phyloP scores from a whole-genome alignment of 2,888 invertebrate genomes.

The Tridacna gigas region DNA sequence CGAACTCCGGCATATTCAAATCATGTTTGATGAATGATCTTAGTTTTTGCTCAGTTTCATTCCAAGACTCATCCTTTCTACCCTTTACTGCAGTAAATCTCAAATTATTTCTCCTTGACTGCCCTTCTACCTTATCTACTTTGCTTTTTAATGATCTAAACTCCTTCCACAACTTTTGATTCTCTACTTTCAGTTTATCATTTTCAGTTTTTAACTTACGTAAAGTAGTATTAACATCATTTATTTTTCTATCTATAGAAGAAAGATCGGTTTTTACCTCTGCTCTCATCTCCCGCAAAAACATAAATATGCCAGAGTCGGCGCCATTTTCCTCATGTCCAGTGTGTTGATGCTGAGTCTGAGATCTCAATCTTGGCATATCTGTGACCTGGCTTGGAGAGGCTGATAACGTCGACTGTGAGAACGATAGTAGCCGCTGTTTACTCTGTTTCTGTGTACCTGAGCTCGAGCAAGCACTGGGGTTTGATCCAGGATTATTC shows the following conservation, averaged over 20 bases:
- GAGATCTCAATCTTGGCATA: neutral
- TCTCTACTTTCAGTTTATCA: no score
- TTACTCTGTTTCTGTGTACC: neutral
- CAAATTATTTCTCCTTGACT: slow-evolving; percentile 1
- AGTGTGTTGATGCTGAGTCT: no score
- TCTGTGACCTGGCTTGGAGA: neutral
- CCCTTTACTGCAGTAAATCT: neutral
- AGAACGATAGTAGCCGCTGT: neutral
- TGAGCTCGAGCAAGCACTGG: neutral
- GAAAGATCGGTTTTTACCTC: no score
- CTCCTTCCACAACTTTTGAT: no score
- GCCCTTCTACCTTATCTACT: neutral
- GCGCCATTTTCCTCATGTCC: no score
- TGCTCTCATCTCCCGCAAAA: no score
- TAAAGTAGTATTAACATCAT: no score
- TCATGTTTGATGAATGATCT: slow-evolving; percentile 1
- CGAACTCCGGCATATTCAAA: neutral
- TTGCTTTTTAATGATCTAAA: neutral
- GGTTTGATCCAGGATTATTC: neutral
- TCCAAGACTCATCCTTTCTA: neutral
- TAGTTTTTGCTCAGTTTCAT: neutral
- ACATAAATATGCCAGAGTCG: no score
- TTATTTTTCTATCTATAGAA: no score
- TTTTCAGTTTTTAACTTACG: no score
- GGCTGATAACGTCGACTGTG: neutral